Evolutionary conservation across 1,140 invertebrate genomes (phyloP).

Genomic region (Ceratoteleas bidentatus): DNA sequence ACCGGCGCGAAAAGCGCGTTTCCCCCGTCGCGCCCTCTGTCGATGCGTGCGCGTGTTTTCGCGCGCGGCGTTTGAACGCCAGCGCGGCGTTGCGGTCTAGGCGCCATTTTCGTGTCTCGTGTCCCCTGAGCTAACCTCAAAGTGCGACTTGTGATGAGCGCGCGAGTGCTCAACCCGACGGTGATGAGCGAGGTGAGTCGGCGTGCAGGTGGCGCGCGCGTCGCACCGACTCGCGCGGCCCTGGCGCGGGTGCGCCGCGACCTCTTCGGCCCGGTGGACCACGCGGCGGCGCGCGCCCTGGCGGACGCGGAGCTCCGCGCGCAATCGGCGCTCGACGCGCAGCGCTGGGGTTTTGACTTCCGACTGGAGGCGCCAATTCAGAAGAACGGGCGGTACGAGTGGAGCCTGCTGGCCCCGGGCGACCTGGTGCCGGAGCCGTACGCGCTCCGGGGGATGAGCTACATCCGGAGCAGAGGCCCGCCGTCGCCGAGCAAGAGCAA

Average conservation of each 20-base stretch:
- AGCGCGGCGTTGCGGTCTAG: too few species aligned
- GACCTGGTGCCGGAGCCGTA: conserved; percentile 79
- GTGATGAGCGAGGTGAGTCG: conserved; percentile 80
- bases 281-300: too few species aligned
- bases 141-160: too few species aligned
- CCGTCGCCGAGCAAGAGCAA: conserved; percentile 50
- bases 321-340: conserved; percentile 76
- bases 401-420: conserved; percentile 72
- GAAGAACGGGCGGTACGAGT: conserved; percentile 75
- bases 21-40: too few species aligned
- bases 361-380: conserved; percentile 74
- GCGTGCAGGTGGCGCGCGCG: conserved; percentile 71
- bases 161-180: conserved; percentile 80
- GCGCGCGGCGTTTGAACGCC: too few species aligned
- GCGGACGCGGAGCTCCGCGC: conserved; percentile 78
- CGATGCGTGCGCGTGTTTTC: too few species aligned
- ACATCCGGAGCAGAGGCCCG: conserved; percentile 73
- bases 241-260: conserved; percentile 79
- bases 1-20: too few species aligned
- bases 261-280: too few species aligned
- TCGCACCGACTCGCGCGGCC: conserved; percentile 73
- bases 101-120: too few species aligned
- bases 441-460: conserved; percentile 78
- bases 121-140: too few species aligned
- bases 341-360: conserved; percentile 82